These are phyloP conservation scores for Lathamus discolor DNA, from an alignment of 2,113 vertebrate species.

Conservation along the genomic window DNA sequence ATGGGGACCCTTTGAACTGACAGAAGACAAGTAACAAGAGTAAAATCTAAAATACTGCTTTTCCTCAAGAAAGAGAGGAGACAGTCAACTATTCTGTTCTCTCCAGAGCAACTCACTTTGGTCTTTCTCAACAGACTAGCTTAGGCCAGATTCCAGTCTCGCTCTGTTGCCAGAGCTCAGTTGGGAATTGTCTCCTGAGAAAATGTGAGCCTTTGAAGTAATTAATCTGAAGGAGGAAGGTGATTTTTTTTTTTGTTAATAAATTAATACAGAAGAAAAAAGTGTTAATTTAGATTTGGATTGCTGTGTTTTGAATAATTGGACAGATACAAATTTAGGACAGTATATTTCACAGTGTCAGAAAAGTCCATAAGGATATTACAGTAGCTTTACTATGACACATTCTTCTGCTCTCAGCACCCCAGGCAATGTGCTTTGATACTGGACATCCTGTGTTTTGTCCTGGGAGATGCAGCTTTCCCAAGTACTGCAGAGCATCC, in stretches of 20 bases:
- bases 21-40: neutral
- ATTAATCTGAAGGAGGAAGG: neutral
- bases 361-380: neutral
- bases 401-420: neutral
- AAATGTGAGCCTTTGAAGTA: neutral
- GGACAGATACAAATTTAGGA: neutral
- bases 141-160: neutral
- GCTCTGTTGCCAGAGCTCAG: neutral
- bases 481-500: neutral
- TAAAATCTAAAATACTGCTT: neutral
- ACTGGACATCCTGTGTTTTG: fast-evolving
- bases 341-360: neutral
- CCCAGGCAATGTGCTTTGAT: neutral
- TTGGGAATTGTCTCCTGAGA: neutral
- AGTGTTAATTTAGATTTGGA: neutral
- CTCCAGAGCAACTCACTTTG: neutral
- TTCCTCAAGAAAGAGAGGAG: neutral
- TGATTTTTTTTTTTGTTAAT: neutral
- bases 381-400: neutral
- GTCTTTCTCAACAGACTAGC: neutral
- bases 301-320: neutral
- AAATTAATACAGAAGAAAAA: neutral
- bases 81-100: neutral
- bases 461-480: neutral
- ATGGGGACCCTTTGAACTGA: neutral